These are phyloP conservation scores for Pterostichus madidus DNA, from an alignment of 2,888 invertebrate genomes.

Conservation along the genomic window DNA sequence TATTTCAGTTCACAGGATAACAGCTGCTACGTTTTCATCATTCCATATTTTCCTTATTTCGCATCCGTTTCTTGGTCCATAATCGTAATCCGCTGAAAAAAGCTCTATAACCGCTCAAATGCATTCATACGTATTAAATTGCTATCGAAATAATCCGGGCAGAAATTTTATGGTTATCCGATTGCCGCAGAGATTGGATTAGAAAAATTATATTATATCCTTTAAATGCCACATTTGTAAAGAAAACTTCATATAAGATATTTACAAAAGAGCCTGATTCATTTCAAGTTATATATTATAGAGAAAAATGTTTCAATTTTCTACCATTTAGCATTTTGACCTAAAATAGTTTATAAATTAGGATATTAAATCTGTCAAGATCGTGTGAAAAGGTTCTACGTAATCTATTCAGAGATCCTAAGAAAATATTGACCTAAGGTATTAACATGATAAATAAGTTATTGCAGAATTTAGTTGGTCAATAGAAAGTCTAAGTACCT, in stretches of 20 bases:
- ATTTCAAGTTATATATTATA: too few relatives aligned
- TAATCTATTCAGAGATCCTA: constrained; percentile 17
- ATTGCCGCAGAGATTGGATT: not conserved
- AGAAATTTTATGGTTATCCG: constrained; percentile 17
- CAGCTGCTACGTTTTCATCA: constrained; percentile 29
- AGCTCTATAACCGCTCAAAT: constrained; percentile 10
- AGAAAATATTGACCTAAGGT: constrained; percentile 29
- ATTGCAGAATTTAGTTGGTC: constrained; percentile 9
- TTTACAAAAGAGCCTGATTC: too few relatives aligned
- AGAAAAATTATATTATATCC: constrained; percentile 9
- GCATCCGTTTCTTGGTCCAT: constrained; percentile 31
- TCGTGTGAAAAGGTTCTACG: too few relatives aligned
- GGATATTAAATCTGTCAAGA: too few relatives aligned
- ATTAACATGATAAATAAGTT: constrained; percentile 36
- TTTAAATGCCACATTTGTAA: constrained; percentile 30
- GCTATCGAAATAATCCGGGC: constrained; percentile 41
- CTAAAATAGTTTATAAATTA: too few relatives aligned
- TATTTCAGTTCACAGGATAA: constrained; percentile 7
- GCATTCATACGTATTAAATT: constrained; percentile 44
- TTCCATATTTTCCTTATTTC: constrained; percentile 34
- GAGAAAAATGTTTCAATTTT: too few relatives aligned
- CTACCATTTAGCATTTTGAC: too few relatives aligned
- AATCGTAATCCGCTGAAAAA: constrained; percentile 39
- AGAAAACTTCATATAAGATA: constrained; percentile 2
- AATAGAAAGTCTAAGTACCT: not conserved